These are phyloP conservation scores for Parnassius smintheus DNA, from an alignment of 2,888 invertebrate species.

Conservation along the genomic window DNA sequence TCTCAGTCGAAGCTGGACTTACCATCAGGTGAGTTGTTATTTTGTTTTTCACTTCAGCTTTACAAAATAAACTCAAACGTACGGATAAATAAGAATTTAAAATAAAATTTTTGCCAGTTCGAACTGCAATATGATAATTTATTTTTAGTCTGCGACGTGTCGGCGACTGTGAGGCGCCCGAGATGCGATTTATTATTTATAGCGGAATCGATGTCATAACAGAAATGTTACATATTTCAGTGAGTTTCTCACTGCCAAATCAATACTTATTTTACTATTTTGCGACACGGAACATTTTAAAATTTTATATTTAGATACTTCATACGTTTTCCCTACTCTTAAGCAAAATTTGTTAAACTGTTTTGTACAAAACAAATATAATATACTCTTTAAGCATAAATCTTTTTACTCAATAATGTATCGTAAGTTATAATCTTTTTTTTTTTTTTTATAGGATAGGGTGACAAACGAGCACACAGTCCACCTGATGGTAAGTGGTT, in stretches of 20 bases:
- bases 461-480: too few species aligned
- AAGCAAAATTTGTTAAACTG: not conserved
- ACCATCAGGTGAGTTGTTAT: not conserved
- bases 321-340: not conserved
- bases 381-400: too few species aligned
- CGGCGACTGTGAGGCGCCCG: not conserved
- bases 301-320: too few species aligned
- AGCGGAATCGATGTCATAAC: not conserved
- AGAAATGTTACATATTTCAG: not conserved
- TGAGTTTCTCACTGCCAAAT: not conserved
- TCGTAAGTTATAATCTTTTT: too few species aligned
- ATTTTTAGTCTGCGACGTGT: not conserved
- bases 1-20: too few species aligned
- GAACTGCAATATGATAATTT: not conserved
- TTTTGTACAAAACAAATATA: too few species aligned
- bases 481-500: too few species aligned
- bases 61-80: not conserved
- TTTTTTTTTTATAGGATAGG: too few species aligned
- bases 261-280: not conserved
- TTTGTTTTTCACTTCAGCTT: not conserved
- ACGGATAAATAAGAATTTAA: not conserved
- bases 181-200: not conserved
- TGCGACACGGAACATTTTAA: too few species aligned
- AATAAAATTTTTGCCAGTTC: not conserved
- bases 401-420: too few species aligned